Evolutionary conservation across 1,140 invertebrate species (phyloP), one percentile per base, ranked within the genome.

Genomic region (Trachelipus rathkii): DNA sequence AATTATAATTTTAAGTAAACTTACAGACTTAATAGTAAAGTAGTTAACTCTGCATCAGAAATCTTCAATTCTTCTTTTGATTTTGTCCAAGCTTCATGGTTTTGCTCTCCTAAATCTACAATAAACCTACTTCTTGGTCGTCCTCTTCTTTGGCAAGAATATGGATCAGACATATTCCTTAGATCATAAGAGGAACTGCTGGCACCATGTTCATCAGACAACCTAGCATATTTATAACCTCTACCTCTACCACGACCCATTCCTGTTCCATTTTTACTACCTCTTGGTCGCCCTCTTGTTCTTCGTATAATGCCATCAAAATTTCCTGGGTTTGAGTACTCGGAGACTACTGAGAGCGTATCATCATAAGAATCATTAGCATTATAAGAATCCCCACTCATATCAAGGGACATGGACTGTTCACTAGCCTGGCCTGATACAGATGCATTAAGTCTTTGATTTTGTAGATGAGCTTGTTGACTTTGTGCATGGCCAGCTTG

Each of bases 101-200:
- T 81, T 73, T 81, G 79, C 53, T 81, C 79, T 6, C 79, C 79
- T 21, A 81, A 76, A 70, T 81, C 79, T n/a, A 81, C 79, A 75
- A 81, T 81, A 43, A 81, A 81, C 44, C 79, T 46, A 76, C 77
- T 78, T 43, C 79, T 44, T 5, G 79, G 79, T 9, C 79, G 72
- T 10, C 79, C 79, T 69, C 79, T 46, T 15, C 77, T 75, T 69
- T 78, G 77, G 44, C 46, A 76, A 11, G 69, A 72, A 70, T 78
- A 81, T 33, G 79, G 79, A 60, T 81, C 79, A 43, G 79, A 77
- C 23, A 81, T 75, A 75, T 81, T 77, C 10, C 79, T 73, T 15
- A 81, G 75, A 70, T 81, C 79, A 69, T 81, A 81, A 2, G 79
- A n/a, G n/a, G n/a, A 72, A 11, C 75, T 78, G 11, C 75, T 72